Evolutionary conservation across 2,113 vertebrate species (phyloP).

Genomic region (Spizaetus ornatus): DNA sequence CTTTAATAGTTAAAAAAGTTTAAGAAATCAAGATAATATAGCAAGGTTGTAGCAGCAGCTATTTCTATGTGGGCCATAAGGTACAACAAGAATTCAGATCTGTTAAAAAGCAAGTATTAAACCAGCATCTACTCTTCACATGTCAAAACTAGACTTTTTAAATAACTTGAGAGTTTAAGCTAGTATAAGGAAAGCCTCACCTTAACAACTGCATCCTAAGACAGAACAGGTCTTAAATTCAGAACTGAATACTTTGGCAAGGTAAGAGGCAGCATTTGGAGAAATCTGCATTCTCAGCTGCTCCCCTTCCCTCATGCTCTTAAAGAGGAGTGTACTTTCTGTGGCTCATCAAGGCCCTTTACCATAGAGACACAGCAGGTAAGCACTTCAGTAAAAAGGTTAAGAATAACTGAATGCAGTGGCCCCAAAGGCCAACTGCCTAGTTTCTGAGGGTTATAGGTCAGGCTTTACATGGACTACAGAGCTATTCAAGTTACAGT

Average conservation of each 20-base stretch:
- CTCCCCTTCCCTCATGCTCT: neutral
- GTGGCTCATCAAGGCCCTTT: neutral
- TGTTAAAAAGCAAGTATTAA: neutral
- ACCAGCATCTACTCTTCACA: neutral
- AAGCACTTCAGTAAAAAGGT: neutral
- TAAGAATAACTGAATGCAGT: neutral
- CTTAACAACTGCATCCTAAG: neutral
- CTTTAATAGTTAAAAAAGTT: conserved; percentile 39
- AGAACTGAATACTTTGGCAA: neutral
- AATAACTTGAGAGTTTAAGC: neutral
- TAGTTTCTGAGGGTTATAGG: neutral
- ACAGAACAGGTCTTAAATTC: neutral
- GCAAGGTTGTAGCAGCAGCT: neutral
- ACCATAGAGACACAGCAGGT: neutral
- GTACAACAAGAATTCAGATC: neutral
- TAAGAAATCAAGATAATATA: conserved; percentile 22
- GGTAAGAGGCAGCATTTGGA: neutral
- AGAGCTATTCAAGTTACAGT: neutral
- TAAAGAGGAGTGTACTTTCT: neutral
- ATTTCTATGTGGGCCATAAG: neutral
- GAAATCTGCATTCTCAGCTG: neutral
- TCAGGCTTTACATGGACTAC: neutral
- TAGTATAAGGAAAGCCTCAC: neutral
- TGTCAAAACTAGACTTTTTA: neutral
- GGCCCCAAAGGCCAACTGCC: neutral